Evolutionary conservation across 1,140 invertebrate genomes (phyloP), one percentile per base, ranked within the genome.

Genomic region (Bombus pascuorum): DNA sequence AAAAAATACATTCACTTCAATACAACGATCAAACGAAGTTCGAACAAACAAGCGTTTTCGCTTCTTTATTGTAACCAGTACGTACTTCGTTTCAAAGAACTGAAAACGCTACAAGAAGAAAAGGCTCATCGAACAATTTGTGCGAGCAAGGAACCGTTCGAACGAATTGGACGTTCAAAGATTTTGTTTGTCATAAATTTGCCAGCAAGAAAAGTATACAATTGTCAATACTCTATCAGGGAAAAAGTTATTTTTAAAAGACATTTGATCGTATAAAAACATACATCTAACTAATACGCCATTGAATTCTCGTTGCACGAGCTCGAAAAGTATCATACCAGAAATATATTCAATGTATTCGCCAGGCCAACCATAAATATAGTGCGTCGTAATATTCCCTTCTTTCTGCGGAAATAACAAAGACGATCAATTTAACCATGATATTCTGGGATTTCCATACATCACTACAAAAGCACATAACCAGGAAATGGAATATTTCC

Each of bases 381-480:
- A 53, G 47, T 8, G 18, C 47, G 47, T 53, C 47, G 47, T 8
- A 68, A 25, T 47, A 3, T 22, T 66, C 6, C 8, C 3, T 34
- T 25, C n/a, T 71, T 81, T 72, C 79, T 72, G 79, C 68, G 79
- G 79, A 72, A 59, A 81, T 72, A 18, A 32, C 15, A 10, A 22
- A 18, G n/a, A 12, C 5, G 1, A 15, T 42, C 39, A 15, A 42
- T 44, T 73, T 42, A 32, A 42, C 25, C 59, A 25, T 9, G 9
- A 28, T 28, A 62, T n/a, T 12, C 59, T n/a, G 28, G 10, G 28
- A 28, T 62, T n/a, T 62, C 28, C 28, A n/a, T 62, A n/a, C 10
- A 13, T n/a, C 28, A n/a, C 10, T 62, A n/a, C 3, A 62, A 62
- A 62, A 62, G 59, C 37, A 28, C 5, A 71, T 10, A 39, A 32